Evolutionary conservation across 30 jellyfish, hydroid and myxozoan species (phyloP).

Genomic region (Hydractinia symbiolongicarpus): DNA sequence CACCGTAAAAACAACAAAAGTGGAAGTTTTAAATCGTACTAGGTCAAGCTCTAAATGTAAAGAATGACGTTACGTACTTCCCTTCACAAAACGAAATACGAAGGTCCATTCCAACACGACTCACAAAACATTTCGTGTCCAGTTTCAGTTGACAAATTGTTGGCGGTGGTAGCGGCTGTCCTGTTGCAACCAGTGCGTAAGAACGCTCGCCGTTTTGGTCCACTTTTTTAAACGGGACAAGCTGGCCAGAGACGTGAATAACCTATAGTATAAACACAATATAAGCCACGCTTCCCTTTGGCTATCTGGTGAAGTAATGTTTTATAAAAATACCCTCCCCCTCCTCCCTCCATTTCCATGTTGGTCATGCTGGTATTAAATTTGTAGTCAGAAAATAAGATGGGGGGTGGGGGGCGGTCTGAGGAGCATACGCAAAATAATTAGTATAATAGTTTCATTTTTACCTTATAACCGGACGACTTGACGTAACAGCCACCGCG

Average conservation of each 20-base stretch:
- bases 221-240: constrained; percentile 32
- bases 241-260: constrained; percentile 33
- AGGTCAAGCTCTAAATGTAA: neutral
- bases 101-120: constrained; percentile 50
- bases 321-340: neutral
- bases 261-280: neutral
- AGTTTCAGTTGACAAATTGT: constrained; percentile 34
- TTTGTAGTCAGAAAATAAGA: too few species aligned
- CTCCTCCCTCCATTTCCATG: neutral
- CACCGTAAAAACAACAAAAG: too few species aligned
- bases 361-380: too few species aligned
- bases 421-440: too few species aligned
- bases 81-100: constrained; percentile 45
- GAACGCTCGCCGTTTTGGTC: constrained; percentile 15
- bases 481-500: constrained; percentile 40
- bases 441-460: too few species aligned
- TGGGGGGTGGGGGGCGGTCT: too few species aligned
- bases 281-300: too few species aligned
- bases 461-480: constrained; percentile 44
- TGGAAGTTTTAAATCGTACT: too few species aligned
- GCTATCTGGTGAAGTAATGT: too few species aligned
- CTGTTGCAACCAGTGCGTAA: constrained; percentile 43
- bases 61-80: constrained; percentile 20
- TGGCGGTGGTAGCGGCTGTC: constrained; percentile 47
- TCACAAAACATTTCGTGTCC: constrained; percentile 37